Percentiles rank a stretch among this genome's conserved stretches.
Evolutionary conservation across 2,113 vertebrate species (phyloP).

Genomic region (Tricholaema leucomelas): DNA sequence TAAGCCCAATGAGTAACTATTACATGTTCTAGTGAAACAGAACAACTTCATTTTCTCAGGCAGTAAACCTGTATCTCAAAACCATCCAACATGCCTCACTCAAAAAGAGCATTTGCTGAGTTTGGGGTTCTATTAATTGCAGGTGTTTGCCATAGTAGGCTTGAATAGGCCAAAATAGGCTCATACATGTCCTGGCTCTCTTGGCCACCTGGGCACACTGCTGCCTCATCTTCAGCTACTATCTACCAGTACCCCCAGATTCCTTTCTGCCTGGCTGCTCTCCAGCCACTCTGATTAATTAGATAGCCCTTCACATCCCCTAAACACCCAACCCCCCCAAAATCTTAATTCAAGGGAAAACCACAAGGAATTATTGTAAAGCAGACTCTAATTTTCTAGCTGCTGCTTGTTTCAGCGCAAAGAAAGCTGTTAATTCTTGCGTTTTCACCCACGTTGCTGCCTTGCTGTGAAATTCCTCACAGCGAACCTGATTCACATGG

Average conservation of each 20-base stretch:
- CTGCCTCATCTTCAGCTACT: too few species aligned
- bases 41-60: not conserved
- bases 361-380: not conserved
- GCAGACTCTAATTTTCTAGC: not conserved
- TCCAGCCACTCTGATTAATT: too few species aligned
- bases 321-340: not conserved
- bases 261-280: too few species aligned
- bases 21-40: not conserved
- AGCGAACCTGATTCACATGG: too few species aligned
- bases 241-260: too few species aligned
- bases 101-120: not conserved
- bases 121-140: not conserved
- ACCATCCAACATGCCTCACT: not conserved
- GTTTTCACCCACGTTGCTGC: not conserved
- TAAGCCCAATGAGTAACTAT: constrained; percentile 14
- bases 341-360: not conserved
- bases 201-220: too few species aligned
- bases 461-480: not conserved
- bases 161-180: too few species aligned
- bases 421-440: not conserved
- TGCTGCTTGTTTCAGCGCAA: not conserved
- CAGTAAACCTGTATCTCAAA: not conserved
- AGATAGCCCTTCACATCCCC: not conserved
- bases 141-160: too few species aligned
- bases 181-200: too few species aligned